Conservation (phyloP, 2,797 vertebrate species). For the Darevskia mixta region DNA sequence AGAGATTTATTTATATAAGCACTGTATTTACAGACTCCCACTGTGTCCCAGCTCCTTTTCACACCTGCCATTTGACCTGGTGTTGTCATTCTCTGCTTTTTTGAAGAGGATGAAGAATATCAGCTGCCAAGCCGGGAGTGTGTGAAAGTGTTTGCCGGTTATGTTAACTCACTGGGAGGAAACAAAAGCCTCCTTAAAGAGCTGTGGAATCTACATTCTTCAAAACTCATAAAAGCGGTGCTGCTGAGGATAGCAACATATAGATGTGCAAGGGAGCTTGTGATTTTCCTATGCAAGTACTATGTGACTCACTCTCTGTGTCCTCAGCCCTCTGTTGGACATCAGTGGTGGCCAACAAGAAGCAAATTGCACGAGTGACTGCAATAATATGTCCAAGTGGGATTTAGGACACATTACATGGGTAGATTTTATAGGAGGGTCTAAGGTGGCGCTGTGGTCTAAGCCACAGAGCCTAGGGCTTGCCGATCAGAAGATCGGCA, state of each 20-base stretch:
- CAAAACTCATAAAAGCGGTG: not conserved
- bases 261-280: not conserved
- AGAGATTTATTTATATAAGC: not conserved
- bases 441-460: too few relatives aligned
- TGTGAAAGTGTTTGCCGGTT: not conserved
- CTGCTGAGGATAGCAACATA: not conserved
- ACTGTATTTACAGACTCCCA: constrained; percentile 1
- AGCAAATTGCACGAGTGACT: not conserved
- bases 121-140: not conserved
- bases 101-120: not conserved
- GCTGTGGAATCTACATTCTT: not conserved
- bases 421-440: not conserved
- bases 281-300: not conserved
- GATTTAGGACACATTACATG: not conserved
- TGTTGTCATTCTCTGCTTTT: not conserved
- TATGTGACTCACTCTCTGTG: not conserved
- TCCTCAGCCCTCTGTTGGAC: too few relatives aligned
- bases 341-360: not conserved
- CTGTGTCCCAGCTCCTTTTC: not conserved
- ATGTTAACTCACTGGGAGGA: not conserved
- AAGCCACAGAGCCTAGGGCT: too few relatives aligned
- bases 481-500: too few relatives aligned
- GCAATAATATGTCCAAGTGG: not conserved
- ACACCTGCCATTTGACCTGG: not conserved
- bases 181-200: not conserved